phyloP scores from a whole-genome alignment of 2,888 invertebrate genomes.

The Venusia cambrica region DNA sequence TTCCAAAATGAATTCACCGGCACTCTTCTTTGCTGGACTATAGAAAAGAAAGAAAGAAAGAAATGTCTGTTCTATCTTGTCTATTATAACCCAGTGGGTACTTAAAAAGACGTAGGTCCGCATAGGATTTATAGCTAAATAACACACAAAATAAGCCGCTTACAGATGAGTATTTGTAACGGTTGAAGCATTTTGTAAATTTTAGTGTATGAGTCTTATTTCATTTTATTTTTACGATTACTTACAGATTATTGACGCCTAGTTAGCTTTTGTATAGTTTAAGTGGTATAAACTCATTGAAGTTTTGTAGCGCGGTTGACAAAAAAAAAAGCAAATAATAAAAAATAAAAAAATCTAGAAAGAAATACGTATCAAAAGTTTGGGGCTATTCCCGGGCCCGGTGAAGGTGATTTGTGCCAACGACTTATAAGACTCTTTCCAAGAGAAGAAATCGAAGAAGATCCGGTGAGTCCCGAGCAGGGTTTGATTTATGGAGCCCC shows the following conservation, averaged over 20 bases:
- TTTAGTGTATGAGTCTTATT: conserved; percentile 27
- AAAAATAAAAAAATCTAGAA: not conserved
- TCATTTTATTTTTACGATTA: conserved; percentile 29
- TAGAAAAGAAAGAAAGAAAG: no score
- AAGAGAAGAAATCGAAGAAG: no score
- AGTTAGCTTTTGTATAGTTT: conserved; percentile 23
- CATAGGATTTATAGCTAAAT: conserved; percentile 30
- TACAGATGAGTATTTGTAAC: conserved; percentile 48
- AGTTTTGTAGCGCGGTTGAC: conserved; percentile 15
- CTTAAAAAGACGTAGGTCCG: conserved; percentile 29
- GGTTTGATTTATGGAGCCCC: no score
- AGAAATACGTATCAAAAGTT: not conserved
- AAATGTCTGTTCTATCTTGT: conserved; percentile 17
- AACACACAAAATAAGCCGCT: conserved; percentile 57
- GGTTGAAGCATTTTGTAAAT: conserved; percentile 32
- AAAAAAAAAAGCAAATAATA: conserved; percentile 10
- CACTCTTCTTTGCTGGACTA: no score
- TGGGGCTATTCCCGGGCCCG: no score
- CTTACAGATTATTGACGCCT: conserved; percentile 29
- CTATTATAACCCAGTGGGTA: conserved; percentile 12
- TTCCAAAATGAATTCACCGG: no score
- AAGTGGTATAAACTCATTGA: conserved; percentile 16
- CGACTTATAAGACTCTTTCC: no score
- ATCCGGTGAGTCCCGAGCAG: no score
- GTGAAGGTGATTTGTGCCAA: no score